Percentiles rank a stretch among this genome's conserved stretches.
These are phyloP conservation scores for Cyprinus carpio DNA, from an alignment of 2,113 vertebrate species.

Conservation along the genomic window DNA sequence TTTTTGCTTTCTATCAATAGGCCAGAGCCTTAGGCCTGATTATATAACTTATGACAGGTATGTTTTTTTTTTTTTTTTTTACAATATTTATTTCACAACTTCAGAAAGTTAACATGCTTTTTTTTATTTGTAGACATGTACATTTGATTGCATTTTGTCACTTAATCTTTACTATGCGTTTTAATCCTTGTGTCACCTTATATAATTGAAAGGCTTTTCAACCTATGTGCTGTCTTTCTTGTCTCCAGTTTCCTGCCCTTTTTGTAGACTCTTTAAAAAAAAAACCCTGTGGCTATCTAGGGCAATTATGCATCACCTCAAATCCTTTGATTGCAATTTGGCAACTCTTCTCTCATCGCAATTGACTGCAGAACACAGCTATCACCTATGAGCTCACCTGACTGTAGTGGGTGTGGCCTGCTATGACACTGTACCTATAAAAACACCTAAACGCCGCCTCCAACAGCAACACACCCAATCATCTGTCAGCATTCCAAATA, in stretches of 20 bases:
- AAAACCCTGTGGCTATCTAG: constrained; percentile 48
- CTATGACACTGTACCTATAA: constrained; percentile 43
- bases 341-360: constrained; percentile 13
- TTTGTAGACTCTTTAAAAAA: constrained; percentile 9
- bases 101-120: neutral
- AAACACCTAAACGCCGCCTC: constrained; percentile 42
- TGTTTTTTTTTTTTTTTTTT: no score
- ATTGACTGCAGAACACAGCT: constrained; percentile 36
- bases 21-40: neutral
- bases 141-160: neutral
- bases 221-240: neutral
- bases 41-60: neutral
- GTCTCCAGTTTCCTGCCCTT: constrained; percentile 46
- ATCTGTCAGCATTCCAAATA: constrained; percentile 63
- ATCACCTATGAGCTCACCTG: constrained; percentile 55
- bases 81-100: neutral
- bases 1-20: neutral
- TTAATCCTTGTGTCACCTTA: constrained; percentile 10
- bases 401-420: constrained; percentile 57
- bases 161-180: neutral
- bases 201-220: neutral
- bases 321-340: constrained; percentile 50
- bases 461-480: constrained; percentile 58
- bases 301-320: constrained; percentile 56
- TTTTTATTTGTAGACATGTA: neutral